A percentile compares a stretch with the other conserved stretches of the same genome.
Conservation (phyloP, 2,888 invertebrate genomes). For the Halictus ligatus region DNA sequence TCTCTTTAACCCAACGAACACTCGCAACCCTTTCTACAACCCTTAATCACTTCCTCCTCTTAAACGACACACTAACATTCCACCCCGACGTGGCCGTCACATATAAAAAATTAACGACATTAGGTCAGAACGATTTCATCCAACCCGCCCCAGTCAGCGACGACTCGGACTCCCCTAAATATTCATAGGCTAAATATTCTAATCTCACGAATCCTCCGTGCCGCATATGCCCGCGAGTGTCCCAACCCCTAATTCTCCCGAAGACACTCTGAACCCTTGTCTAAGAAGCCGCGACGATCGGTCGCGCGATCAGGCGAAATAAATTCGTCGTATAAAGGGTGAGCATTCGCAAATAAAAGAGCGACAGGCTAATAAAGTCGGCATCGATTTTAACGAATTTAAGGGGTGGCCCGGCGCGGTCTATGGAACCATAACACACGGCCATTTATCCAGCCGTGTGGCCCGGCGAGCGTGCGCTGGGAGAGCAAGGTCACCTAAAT, state of each 20-base stretch:
- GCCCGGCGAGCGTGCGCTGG: slow-evolving; percentile 58
- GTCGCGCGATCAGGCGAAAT: neutral
- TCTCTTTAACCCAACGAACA: neutral
- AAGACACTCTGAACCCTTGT: neutral
- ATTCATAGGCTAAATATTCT: neutral
- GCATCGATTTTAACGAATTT: slow-evolving; percentile 78
- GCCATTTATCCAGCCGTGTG: slow-evolving; percentile 72
- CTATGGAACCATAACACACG: slow-evolving; percentile 59
- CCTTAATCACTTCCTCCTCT: neutral
- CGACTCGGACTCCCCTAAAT: neutral
- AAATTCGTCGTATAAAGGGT: neutral
- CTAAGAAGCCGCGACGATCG: neutral
- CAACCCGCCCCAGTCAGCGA: neutral
- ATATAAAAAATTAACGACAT: neutral
- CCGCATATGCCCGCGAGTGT: neutral
- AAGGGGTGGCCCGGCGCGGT: slow-evolving; percentile 71
- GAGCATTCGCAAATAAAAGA: slow-evolving; percentile 44
- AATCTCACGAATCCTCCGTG: neutral
- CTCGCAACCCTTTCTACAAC: neutral
- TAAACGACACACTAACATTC: neutral
- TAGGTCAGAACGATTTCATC: neutral
- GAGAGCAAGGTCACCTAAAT: slow-evolving; percentile 77
- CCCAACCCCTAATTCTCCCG: neutral
- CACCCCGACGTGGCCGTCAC: neutral
- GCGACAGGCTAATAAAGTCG: slow-evolving; percentile 72